phyloP scores from a whole-genome alignment of 2,888 invertebrate genomes.

The Cotesia congregata region DNA sequence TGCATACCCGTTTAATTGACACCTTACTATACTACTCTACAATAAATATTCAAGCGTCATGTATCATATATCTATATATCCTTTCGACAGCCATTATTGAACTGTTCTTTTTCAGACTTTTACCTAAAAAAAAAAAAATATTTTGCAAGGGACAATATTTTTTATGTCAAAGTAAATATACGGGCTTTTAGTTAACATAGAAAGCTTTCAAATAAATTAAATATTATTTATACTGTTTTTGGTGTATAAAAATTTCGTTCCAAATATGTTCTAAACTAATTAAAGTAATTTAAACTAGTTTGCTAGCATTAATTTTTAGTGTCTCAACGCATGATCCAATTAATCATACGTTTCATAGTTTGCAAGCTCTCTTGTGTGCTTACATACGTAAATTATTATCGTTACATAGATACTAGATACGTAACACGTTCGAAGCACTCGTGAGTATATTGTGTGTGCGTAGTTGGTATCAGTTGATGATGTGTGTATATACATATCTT shows the following conservation, averaged over 20 bases:
- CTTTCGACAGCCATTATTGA: neutral
- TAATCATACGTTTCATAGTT: neutral
- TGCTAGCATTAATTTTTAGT: neutral
- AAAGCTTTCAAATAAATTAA: neutral
- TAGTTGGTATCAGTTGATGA: neutral
- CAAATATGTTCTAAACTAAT: no score
- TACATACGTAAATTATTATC: slow-evolving; percentile 13
- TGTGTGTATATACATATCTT: neutral
- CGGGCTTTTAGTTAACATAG: neutral
- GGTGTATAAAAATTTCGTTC: no score
- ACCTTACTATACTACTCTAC: neutral
- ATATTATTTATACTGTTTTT: neutral
- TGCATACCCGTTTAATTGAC: neutral
- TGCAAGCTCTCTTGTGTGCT: neutral
- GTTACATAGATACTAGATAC: slow-evolving; percentile 3
- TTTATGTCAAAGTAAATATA: neutral
- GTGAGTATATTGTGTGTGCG: neutral
- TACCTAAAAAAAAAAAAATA: neutral
- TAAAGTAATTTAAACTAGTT: neutral
- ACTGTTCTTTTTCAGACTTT: neutral
- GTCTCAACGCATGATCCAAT: neutral
- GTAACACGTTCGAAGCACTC: neutral
- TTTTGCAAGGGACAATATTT: neutral
- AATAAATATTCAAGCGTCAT: neutral
- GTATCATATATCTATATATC: neutral